Conservation (phyloP, 2,113 vertebrate species). For the Salvelinus alpinus region DNA sequence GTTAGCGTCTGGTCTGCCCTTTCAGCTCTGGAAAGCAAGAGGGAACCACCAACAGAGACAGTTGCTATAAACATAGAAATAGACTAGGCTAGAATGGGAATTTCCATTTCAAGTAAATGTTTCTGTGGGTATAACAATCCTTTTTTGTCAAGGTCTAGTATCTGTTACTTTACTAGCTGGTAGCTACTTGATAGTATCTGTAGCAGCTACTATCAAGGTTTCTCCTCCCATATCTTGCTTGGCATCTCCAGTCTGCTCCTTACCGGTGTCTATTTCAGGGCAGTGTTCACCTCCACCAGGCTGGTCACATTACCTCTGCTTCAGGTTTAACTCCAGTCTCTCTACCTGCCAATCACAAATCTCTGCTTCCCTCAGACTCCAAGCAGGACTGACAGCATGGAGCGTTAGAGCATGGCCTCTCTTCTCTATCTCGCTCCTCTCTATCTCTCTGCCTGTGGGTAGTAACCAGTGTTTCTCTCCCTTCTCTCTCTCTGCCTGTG, state of each 20-base stretch:
- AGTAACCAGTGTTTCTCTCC: background rate
- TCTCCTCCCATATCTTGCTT: background rate
- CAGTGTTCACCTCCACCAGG: background rate
- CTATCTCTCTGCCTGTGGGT: background rate
- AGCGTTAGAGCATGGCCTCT: background rate
- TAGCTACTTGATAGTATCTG: too few relatives aligned
- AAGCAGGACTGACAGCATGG: background rate
- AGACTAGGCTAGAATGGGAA: too few relatives aligned
- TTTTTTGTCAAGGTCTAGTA: too few relatives aligned
- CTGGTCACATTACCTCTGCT: background rate
- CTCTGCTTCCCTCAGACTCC: background rate
- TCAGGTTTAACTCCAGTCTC: background rate
- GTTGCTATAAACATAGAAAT: too few relatives aligned
- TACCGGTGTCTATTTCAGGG: background rate
- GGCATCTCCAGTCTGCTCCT: background rate
- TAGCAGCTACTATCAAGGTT: background rate
- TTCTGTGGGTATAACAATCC: background rate
- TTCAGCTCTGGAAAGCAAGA: too few relatives aligned
- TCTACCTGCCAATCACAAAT: background rate
- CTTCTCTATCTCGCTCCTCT: background rate
- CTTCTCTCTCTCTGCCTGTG: background rate
- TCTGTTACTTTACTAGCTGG: too few relatives aligned
- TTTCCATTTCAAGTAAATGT: too few relatives aligned
- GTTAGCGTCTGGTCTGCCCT: background rate
- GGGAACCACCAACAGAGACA: too few relatives aligned